Conservation (phyloP, 2,113 vertebrate species). For the Nesoenas mayeri region DNA sequence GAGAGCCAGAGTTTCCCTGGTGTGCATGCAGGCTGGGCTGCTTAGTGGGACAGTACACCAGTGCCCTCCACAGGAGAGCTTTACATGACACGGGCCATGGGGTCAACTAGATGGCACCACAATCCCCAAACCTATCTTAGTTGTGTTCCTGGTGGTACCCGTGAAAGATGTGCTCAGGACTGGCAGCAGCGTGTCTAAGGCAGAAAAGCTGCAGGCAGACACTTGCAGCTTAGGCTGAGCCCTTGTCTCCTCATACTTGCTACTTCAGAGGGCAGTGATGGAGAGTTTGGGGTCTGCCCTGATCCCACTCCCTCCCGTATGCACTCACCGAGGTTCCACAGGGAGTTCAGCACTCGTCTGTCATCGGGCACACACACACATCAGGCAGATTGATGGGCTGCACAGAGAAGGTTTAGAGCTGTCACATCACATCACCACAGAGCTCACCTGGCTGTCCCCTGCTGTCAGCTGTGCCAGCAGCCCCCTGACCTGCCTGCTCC, state of each 20-base stretch:
- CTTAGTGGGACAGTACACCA: conserved; percentile 12
- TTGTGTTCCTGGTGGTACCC: background rate
- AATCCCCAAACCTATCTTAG: background rate
- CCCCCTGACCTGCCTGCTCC: background rate
- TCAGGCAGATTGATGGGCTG: background rate
- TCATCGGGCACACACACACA: background rate
- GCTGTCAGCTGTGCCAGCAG: background rate
- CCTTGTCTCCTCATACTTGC: background rate
- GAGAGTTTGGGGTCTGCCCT: background rate
- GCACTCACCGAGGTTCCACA: fast-evolving
- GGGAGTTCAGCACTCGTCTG: fast-evolving
- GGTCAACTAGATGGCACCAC: background rate
- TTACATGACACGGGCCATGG: background rate
- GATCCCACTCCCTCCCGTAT: background rate
- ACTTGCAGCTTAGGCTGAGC: background rate
- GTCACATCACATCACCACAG: background rate
- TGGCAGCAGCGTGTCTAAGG: background rate
- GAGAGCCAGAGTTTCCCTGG: background rate
- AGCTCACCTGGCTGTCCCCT: background rate
- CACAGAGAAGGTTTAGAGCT: background rate
- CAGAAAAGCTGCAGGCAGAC: background rate
- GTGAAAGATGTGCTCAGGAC: background rate
- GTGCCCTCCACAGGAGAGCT: conserved; percentile 31
- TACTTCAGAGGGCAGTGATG: background rate
- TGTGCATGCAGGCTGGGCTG: background rate